Evolutionary conservation across 2,888 invertebrate species (phyloP).

Genomic region (Selenia dentaria): DNA sequence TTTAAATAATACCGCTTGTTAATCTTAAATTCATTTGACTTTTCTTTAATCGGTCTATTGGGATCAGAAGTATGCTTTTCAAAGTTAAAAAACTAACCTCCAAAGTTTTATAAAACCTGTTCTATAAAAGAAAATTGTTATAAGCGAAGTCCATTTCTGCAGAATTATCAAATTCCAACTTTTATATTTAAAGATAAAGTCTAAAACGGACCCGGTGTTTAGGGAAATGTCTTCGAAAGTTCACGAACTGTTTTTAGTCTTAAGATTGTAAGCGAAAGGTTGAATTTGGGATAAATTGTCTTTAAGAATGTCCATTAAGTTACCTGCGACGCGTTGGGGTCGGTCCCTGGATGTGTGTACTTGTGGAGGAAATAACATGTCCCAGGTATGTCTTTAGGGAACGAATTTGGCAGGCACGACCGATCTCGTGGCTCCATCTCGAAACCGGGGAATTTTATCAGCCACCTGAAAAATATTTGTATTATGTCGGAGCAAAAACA

Average conservation of each 20-base stretch:
- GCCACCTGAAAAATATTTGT: slow-evolving; percentile 83
- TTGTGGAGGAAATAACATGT: slow-evolving; percentile 94
- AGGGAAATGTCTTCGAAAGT: neutral
- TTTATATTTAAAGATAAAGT: slow-evolving; percentile 13
- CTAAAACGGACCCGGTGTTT: neutral
- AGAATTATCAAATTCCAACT: neutral
- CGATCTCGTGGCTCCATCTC: slow-evolving; percentile 90
- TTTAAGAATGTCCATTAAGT: slow-evolving; percentile 30
- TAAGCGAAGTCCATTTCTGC: neutral
- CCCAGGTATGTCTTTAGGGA: slow-evolving; percentile 90
- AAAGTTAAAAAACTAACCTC: neutral
- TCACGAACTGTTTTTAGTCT: neutral
- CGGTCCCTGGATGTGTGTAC: slow-evolving; percentile 89
- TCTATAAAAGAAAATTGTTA: slow-evolving; percentile 16
- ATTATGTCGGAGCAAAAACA: slow-evolving; percentile 20
- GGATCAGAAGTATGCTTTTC: neutral
- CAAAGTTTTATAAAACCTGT: slow-evolving; percentile 10
- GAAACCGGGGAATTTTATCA: slow-evolving; percentile 91
- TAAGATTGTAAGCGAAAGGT: slow-evolving; percentile 6
- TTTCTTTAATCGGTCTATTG: neutral
- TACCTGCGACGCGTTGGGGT: slow-evolving; percentile 83
- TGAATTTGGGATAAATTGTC: slow-evolving; percentile 1
- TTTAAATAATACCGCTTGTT: too few relatives aligned
- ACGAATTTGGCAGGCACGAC: slow-evolving; percentile 93
- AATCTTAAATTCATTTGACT: neutral